These are phyloP conservation scores for Drosophila sturtevanti DNA, from an alignment of 1,140 invertebrate species.

Conservation along the genomic window DNA sequence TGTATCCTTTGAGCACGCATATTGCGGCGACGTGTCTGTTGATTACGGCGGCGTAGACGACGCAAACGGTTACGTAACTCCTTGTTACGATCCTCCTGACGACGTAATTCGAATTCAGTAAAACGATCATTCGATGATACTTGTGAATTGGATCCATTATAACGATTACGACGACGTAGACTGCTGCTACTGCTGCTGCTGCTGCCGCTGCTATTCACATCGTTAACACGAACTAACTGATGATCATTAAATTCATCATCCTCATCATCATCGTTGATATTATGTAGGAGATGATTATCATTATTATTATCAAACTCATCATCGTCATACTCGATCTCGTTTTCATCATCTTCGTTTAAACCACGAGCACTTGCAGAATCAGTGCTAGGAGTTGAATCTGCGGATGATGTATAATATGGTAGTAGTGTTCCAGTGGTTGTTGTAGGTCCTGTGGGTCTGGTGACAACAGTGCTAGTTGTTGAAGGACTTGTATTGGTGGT, in stretches of 20 bases:
- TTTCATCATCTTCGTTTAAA: constrained; percentile 21
- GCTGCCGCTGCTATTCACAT: not conserved
- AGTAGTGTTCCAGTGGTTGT: not conserved
- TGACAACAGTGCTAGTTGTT: not conserved
- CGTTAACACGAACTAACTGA: not conserved
- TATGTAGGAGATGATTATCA: constrained; percentile 11
- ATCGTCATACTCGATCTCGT: constrained; percentile 15
- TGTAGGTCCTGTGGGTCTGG: not conserved
- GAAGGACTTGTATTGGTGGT: not conserved
- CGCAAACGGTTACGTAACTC: constrained; percentile 24
- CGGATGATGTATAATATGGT: not conserved
- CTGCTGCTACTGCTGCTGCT: not conserved
- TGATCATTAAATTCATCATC: not conserved
- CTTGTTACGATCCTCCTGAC: constrained; percentile 44
- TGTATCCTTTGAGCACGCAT: not conserved
- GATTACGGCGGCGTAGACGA: not conserved
- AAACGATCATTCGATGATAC: not conserved
- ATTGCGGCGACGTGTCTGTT: not conserved
- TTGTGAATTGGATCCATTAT: not conserved
- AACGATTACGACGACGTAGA: not conserved
- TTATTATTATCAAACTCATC: constrained; percentile 11
- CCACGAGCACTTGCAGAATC: not conserved
- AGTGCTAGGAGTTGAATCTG: not conserved
- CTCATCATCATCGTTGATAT: constrained; percentile 12
- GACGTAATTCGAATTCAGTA: constrained; percentile 47